Base-by-base conservation (phyloP, 2,888 invertebrate species). In the Campoplex nolae region DNA sequence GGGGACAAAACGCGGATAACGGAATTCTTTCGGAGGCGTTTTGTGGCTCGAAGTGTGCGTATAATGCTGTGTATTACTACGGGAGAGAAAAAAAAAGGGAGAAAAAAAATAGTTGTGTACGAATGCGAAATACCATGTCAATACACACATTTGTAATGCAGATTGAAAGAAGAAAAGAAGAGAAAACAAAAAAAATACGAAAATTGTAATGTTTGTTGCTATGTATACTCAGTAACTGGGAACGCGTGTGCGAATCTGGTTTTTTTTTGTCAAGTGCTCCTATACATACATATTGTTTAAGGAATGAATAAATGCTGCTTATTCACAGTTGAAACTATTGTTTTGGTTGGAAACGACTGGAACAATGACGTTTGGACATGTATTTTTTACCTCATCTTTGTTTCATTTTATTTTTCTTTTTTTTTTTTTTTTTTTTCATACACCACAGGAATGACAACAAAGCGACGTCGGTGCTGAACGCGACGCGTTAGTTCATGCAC, bases 301-400 rank as follows among this genome's bases (percentile, higher is more conserved):
- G 88, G 78, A 91, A 91, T 87, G 88, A 92, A 93, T 92, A 93
- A 93, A 93, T 89, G 91, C 93, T 93, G 93, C 93, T 93, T 93
- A 91, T 87, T 78, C 90, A 93, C 92, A 92, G 92, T 92, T 92
- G 85, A 89, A 77, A 83, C 28, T 82, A 48, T 79, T 74, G 35
- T 62, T 51, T n/a, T n/a, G 51, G 51, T 51, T 51, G 18, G n/a
- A 6, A n/a, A n/a, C n/a, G 51, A 18, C 16, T 23, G 62, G 28
- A 13, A 28, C 62, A 62, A 62, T 32, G 11, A 28, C 23, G 11
- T 16, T 13, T 32, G 4, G 13, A 13, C 32, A 28, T 23, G 8
- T 58, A 58, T 23, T 62, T 28, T 62, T 28, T 62, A 6, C 32
- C 3, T 7, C 2, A 58, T 28, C 23, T 23, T 62, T 62, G 45